phyloP scores from a whole-genome alignment of 2,797 vertebrate genomes.

The Enteromius radiatus region DNA sequence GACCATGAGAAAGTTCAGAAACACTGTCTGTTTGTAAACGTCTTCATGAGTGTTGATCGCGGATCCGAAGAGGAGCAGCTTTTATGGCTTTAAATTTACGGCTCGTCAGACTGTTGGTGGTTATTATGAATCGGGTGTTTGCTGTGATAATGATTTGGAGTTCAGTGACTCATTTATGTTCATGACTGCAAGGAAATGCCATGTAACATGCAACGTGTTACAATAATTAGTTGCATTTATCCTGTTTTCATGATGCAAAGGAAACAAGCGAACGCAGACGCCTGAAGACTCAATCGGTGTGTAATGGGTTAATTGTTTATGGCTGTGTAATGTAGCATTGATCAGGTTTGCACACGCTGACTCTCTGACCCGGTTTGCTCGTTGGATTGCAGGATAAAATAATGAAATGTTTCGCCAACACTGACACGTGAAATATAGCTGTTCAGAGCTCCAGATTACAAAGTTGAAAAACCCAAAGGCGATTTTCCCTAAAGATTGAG shows the following conservation, averaged over 20 bases:
- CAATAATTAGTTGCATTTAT: constrained; percentile 18
- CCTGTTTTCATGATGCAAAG: not conserved
- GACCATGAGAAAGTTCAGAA: constrained; percentile 20
- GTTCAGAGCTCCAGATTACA: not conserved
- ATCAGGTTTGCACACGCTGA: constrained; percentile 5
- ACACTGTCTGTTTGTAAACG: constrained; percentile 5
- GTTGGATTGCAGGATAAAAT: not conserved
- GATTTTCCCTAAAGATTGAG: constrained; percentile 16
- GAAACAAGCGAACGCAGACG: not conserved
- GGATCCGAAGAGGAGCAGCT: constrained; percentile 14
- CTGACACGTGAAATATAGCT: constrained; percentile 13
- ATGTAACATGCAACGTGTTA: not conserved
- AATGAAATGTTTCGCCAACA: constrained; percentile 6
- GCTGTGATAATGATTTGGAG: constrained; percentile 34
- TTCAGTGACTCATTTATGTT: constrained; percentile 29
- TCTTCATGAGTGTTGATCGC: not conserved
- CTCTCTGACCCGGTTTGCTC: constrained; percentile 3
- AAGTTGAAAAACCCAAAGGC: constrained; percentile 6
- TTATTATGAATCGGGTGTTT: constrained; percentile 25
- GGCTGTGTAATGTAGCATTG: not conserved
- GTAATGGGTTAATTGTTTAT: not conserved
- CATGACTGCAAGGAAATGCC: not conserved
- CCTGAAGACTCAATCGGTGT: not conserved
- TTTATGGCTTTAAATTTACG: constrained; percentile 33
- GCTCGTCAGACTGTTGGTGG: not conserved